Conservation (phyloP, 2,888 invertebrate genomes). For the Nebria brevicollis region DNA sequence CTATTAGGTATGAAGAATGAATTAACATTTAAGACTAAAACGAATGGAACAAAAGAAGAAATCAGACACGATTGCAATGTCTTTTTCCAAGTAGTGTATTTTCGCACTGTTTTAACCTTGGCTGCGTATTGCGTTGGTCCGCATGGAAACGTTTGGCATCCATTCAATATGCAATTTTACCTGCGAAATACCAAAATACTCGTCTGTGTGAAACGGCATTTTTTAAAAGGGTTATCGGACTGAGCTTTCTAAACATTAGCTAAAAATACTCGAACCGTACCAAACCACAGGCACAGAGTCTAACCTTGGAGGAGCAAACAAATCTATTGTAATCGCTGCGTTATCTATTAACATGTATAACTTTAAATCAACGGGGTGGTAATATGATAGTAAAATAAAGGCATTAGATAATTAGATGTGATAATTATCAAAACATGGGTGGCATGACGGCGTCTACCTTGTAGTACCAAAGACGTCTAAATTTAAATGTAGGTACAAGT, state of each 20-base stretch:
- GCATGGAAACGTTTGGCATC: conserved; percentile 5
- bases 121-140: background rate
- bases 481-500: background rate
- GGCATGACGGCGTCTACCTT: background rate
- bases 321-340: too few species aligned
- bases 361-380: too few species aligned
- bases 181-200: conserved; percentile 14
- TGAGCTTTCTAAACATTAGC: conserved; percentile 13
- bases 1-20: too few species aligned
- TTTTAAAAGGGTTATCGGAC: conserved; percentile 22
- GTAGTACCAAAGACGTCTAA: background rate
- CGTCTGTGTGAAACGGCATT: background rate
- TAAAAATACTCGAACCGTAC: conserved; percentile 15
- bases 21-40: too few species aligned
- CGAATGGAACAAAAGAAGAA: too few species aligned
- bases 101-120: too few species aligned
- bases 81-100: too few species aligned
- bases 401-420: too few species aligned
- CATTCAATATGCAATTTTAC: conserved; percentile 14
- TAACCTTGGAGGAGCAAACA: background rate
- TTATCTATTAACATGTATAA: too few species aligned
- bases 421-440: too few species aligned
- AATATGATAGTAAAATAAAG: too few species aligned
- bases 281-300: background rate
- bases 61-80: too few species aligned